Base-by-base conservation (phyloP, 2,888 invertebrate genomes). In the Drosophila robusta region DNA sequence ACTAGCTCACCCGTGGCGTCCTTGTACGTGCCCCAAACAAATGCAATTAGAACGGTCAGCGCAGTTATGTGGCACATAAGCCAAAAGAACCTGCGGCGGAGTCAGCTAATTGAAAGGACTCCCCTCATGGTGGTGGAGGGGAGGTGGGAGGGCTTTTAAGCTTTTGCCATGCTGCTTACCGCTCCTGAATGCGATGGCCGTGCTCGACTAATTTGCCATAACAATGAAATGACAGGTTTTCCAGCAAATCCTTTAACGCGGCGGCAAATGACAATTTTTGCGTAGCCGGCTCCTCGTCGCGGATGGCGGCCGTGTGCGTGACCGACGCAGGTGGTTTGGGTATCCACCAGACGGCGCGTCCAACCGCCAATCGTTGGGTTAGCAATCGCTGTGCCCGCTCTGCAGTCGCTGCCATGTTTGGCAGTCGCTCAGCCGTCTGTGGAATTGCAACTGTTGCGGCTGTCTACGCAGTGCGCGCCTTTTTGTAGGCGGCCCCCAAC, bases 211-310 rank as follows among this genome's bases (percentile, higher is more conserved):
- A 84, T 85, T 90, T 91, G 56, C 86, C 82, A 79, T 91, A 91
- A 80, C 91, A 91, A 87, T 91, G 91, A 74, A 91, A 89, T 49
- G 91, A 91, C 63, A 91, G 80, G 74, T 91, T 89, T 58, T 72
- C 69, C 78, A 91, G 78, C 62, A 91, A 90, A 80, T 91, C 91
- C 86, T 80, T 89, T 75, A 91, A 72, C 66, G 74, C 90, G 46
- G 63, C 77, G 32, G 67, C 70, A 74, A 87, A 90, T 65, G 87
- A 67, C 77, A 79, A 69, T 79, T 87, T 90, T 63, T 72, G 90
- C 72, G 50, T 49, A 56, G 58, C 63, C 42, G 18, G 8, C 18
- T 65, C 70, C 60, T 62, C 75, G 29, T 70, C 61, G 44, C 64
- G 55, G 49, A 32, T 68, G 11, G 34, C 68, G 24, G 29, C 8